Percentiles rank a stretch among this genome's conserved stretches.
Conservation (phyloP, 2,797 vertebrate genomes). For the Molossus alvarezi region DNA sequence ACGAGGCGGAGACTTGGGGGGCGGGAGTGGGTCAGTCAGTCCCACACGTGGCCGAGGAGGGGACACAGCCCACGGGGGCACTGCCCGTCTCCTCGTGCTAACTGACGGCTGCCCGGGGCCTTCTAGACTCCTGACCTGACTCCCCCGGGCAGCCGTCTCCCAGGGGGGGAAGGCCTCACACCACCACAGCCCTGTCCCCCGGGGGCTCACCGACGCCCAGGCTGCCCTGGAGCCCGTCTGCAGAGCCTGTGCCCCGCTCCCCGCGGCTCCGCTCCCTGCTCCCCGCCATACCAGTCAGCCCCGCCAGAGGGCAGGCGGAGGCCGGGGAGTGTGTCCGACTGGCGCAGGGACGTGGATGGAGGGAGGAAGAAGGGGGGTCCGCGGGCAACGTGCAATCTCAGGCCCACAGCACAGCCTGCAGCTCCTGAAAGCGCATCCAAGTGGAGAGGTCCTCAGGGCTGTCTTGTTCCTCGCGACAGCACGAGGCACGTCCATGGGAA, state of each 20-base stretch:
- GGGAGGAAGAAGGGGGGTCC: not conserved
- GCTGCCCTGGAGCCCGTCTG: accelerated
- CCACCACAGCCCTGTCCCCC: not conserved
- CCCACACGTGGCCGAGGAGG: too few species aligned
- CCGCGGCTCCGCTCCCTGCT: too few species aligned
- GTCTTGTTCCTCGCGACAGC: not conserved
- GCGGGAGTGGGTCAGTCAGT: too few species aligned
- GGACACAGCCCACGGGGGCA: too few species aligned
- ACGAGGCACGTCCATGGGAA: not conserved
- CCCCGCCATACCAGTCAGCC: too few species aligned
- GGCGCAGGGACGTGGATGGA: too few species aligned
- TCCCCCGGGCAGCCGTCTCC: not conserved
- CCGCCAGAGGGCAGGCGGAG: too few species aligned
- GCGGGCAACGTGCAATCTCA: not conserved
- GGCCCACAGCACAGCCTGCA: not conserved
- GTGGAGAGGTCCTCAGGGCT: not conserved
- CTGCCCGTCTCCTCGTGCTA: not conserved
- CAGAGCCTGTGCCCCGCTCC: not conserved
- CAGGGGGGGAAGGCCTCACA: not conserved
- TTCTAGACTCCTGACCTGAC: not conserved
- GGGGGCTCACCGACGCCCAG: not conserved
- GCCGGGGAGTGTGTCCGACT: too few species aligned
- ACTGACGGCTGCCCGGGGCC: not conserved
- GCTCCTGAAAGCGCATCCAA: not conserved
- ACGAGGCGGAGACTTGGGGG: too few species aligned